Percentiles rank a stretch among this genome's conserved stretches.
Evolutionary conservation across 2,888 invertebrate genomes (phyloP).

Genomic region (Spialia ferax): DNA sequence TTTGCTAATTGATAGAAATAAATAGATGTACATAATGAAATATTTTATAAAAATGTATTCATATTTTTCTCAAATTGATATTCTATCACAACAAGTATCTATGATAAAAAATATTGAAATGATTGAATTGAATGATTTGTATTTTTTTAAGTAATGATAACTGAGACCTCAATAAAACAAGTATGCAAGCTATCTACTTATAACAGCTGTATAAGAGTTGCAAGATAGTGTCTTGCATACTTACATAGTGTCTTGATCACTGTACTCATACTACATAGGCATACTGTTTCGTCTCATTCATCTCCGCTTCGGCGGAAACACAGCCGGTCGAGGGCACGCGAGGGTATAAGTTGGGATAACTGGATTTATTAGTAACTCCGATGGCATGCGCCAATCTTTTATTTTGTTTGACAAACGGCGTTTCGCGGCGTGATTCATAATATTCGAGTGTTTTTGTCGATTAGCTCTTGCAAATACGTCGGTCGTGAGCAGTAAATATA

Average conservation of each 20-base stretch:
- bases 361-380: conserved; percentile 40
- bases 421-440: conserved; percentile 40
- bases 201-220: neutral
- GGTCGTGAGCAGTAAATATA: no score
- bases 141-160: no score
- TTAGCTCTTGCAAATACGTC: conserved; percentile 28
- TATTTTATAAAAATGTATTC: no score
- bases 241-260: neutral
- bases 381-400: conserved; percentile 35
- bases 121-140: no score
- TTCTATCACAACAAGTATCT: no score
- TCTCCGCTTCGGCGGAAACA: conserved; percentile 33
- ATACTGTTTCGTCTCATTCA: conserved; percentile 24
- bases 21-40: no score
- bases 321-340: conserved; percentile 19
- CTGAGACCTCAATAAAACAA: neutral
- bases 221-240: no score
- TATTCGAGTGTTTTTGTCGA: conserved; percentile 29
- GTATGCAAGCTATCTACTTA: neutral
- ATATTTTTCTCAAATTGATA: no score
- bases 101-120: no score
- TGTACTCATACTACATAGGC: neutral
- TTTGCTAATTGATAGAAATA: no score
- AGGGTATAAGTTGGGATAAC: conserved; percentile 36
- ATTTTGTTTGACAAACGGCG: conserved; percentile 34